Evolutionary conservation across 2,888 invertebrate species (phyloP), one percentile per base, ranked within the genome.

Genomic region (Campaea margaritaria): DNA sequence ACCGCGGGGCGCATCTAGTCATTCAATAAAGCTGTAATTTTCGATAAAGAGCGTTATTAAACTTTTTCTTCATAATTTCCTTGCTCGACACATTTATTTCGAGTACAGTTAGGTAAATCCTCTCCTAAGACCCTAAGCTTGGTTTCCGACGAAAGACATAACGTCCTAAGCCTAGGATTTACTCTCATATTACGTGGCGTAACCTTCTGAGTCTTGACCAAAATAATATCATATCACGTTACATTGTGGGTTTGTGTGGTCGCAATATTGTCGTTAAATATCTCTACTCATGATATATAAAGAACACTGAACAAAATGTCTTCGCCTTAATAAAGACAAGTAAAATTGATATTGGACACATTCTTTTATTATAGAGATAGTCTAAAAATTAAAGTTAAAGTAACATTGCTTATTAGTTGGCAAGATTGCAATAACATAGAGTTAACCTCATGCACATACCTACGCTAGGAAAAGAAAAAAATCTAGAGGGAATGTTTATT

Each of bases 121-220:
- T 38, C 43, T 43, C 27, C 42, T 41, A 39, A 47, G 48, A 11
- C 56, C 48, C 45, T 50, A 50, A 54, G 53, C 59, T 49, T 11
- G 43, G 13, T 31, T 53, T 14, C 39, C 47, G 53, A 41, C 49
- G 53, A 58, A 36, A 49, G 41, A 46, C 38, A 47, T 50, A 58
- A 44, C 34, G 16, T 28, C 7, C 21, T 58, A 55, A 62, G 50
- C 62, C 58, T 51, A 47, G 58, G 58, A 58, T 62, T 58, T 55
- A 43, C 44, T 7, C 45, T 41, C 51, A 58, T 58, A 62, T 62
- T 46, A 54, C 46, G 16, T n/a, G 21, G 21, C 16, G 27, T 53
- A 51, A 51, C 44, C 43, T 57, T 52, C 31, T 31, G 31, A 31
- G 9, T 10, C 28, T 15, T 45, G 50, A 31, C 56, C 56, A 39